phyloP scores from a whole-genome alignment of 2,888 invertebrate genomes.

The Dryococelus australis region DNA sequence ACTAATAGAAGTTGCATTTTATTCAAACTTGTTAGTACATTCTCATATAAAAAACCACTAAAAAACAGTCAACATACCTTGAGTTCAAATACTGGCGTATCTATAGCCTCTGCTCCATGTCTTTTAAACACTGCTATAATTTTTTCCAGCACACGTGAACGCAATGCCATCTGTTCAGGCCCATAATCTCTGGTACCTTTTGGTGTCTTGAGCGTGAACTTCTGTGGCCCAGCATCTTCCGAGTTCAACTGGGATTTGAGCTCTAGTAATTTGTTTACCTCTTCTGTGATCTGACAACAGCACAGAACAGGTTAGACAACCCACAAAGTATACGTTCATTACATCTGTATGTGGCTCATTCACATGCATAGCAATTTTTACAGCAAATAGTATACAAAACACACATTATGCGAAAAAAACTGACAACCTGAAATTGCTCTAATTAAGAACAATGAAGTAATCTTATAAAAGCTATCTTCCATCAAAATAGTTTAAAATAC shows the following conservation, averaged over 20 bases:
- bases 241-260: conserved; percentile 75
- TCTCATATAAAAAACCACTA: no score
- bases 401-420: not conserved
- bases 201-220: conserved; percentile 87
- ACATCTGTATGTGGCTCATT: not conserved
- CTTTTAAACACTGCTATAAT: conserved; percentile 90
- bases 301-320: not conserved
- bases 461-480: no score
- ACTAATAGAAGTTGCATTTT: no score
- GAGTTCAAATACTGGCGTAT: conserved; percentile 97
- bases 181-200: conserved; percentile 96
- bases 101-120: conserved; percentile 98
- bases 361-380: not conserved
- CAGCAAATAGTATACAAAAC: not conserved
- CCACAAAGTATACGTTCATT: not conserved
- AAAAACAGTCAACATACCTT: conserved; percentile 67
- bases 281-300: conserved; percentile 77
- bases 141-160: conserved; percentile 84
- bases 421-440: not conserved
- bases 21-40: no score
- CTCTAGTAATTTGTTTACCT: conserved; percentile 81
- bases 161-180: conserved; percentile 93
- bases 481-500: no score
- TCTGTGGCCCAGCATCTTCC: conserved; percentile 66
- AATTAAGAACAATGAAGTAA: no score